These are phyloP conservation scores for Drymonia ruficornis DNA, from an alignment of 2,888 invertebrate species.

Conservation along the genomic window DNA sequence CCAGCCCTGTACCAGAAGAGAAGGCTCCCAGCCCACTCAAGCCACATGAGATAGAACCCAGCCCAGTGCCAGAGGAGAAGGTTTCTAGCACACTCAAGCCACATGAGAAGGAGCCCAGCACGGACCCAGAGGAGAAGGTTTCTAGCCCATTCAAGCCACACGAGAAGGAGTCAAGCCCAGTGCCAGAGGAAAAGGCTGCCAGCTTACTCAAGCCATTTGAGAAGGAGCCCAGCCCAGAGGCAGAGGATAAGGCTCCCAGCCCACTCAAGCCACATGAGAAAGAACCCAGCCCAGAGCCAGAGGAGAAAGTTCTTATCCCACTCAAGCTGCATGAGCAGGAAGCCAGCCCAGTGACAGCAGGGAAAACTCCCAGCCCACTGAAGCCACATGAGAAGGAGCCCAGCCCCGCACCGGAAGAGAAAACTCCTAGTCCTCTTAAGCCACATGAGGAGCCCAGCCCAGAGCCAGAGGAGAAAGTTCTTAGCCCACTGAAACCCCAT, in stretches of 20 bases:
- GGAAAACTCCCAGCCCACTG: background rate
- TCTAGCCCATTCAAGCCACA: slow-evolving; percentile 8
- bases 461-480: slow-evolving; percentile 2
- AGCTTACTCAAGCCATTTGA: slow-evolving; percentile 11
- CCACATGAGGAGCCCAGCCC: slow-evolving; percentile 5
- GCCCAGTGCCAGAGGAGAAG: slow-evolving; percentile 11
- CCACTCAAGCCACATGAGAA: slow-evolving; percentile 12
- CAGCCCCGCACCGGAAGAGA: slow-evolving; percentile 6
- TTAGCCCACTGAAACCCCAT: slow-evolving; percentile 9
- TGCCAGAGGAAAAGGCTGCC: slow-evolving; percentile 4
- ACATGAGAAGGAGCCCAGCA: slow-evolving; percentile 11
- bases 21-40: slow-evolving; percentile 7
- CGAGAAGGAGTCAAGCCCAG: slow-evolving; percentile 16
- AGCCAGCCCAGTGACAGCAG: background rate
- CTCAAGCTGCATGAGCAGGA: slow-evolving; percentile 8
- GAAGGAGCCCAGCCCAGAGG: background rate
- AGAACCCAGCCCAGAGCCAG: background rate
- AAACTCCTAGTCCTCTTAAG: slow-evolving; percentile 6
- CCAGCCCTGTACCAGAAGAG: too few species aligned
- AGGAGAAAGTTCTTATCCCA: slow-evolving; percentile 11
- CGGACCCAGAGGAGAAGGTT: slow-evolving; percentile 11
- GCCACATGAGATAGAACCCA: background rate
- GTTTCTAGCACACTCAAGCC: slow-evolving; percentile 11
- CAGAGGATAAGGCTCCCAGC: slow-evolving; percentile 6
- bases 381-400: slow-evolving; percentile 1